Evolutionary conservation across 2,888 invertebrate species (phyloP), one percentile per base, ranked within the genome.

Genomic region (Leptopilina myrica): DNA sequence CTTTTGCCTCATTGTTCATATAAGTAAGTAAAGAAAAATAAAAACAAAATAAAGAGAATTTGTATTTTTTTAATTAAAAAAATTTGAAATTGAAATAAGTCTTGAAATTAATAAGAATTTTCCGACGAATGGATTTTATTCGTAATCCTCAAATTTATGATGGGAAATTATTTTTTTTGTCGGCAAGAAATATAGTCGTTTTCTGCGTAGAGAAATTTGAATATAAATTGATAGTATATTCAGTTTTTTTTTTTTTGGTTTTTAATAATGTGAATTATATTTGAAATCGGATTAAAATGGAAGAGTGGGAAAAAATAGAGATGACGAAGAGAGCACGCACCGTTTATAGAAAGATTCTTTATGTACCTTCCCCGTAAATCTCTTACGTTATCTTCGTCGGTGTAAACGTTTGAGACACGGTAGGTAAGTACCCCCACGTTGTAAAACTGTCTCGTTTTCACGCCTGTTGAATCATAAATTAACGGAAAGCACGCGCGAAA

Each of bases 391-490:
- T 73, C 73, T 56, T 73, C 73, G 53, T 73, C 73, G 33, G 53
- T 26, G 73, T 73, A 73, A 73, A 73, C 73, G 73, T 73, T 73
- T 56, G 73, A 73, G 56, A 53, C 53, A 53, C 73, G 73, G 73
- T 56, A 73, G 73, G 73, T 73, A 56, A 33, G 56, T 73, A 73
- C 73, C 53, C 33, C 43, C 26, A 33, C 14, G 73, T 73, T 73
- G 73, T 73, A 73, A 73, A 73, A 73, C 73, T 73, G 73, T 73
- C 73, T 33, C 73, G 73, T 73, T 56, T 73, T 73, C 73, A 73
- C 73, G 53, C 73, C 73, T 73, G 73, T 9, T 33, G 26, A 73
- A 73, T 53, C 53, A n/a, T 73, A 73, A 73, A 73, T 73, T n/a
- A 73, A 73, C n/a, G 33, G 33, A 56, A 73, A 56, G 73, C 33